These are phyloP conservation scores for Takifugu flavidus DNA, from an alignment of 2,113 vertebrate species.

Conservation along the genomic window DNA sequence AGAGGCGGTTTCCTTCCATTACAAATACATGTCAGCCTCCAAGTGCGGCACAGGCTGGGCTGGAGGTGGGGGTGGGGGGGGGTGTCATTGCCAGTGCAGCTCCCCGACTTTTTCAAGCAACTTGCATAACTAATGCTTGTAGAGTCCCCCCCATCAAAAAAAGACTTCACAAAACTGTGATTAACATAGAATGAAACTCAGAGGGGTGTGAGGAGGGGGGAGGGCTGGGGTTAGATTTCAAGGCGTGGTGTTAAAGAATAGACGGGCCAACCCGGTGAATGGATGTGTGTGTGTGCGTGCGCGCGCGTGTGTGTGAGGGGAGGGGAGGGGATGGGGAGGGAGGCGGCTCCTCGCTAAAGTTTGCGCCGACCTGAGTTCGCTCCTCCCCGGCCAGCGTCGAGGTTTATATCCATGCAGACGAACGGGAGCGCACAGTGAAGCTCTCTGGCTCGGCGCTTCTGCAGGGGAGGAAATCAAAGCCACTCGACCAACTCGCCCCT, in stretches of 20 bases:
- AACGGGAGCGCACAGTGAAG: conserved; percentile 50
- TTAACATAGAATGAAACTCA: not conserved
- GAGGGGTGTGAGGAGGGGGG: not conserved
- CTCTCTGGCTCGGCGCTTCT: conserved; percentile 67
- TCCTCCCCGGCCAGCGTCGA: conserved; percentile 38
- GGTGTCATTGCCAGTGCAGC: not conserved
- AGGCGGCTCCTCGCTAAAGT: conserved; percentile 57
- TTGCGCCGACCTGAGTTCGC: conserved; percentile 36
- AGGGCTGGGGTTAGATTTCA: conserved; percentile 49
- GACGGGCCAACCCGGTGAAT: conserved; percentile 62
- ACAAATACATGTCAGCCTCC: conserved; percentile 56
- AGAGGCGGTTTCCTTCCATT: conserved; percentile 57
- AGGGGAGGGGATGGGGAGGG: conserved; percentile 23
- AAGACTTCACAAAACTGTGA: not conserved
- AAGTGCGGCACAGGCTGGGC: conserved; percentile 12
- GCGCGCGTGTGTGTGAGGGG: conserved; percentile 1
- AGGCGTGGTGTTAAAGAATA: conserved; percentile 63
- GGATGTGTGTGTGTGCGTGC: conserved; percentile 26
- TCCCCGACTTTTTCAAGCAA: not conserved
- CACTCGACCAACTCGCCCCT: not conserved
- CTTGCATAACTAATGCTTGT: not conserved
- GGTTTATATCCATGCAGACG: conserved; percentile 58
- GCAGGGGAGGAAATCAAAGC: conserved; percentile 53
- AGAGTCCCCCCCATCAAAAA: not conserved
- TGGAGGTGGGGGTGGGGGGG: not conserved